Evolutionary conservation across 1,140 invertebrate species (phyloP).

Genomic region (Hestina assimilis): DNA sequence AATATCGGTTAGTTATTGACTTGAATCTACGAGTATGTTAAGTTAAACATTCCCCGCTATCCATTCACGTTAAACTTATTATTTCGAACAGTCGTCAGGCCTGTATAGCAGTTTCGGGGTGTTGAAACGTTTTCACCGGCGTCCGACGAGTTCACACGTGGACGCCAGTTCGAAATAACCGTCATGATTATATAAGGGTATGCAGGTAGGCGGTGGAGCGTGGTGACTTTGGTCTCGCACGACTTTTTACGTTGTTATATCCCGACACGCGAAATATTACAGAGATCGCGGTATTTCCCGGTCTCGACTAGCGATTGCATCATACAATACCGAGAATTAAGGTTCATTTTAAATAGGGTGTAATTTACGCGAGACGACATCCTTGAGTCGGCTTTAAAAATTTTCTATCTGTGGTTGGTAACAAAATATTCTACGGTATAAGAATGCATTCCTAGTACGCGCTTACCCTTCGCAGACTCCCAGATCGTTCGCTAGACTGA

Average conservation of each 20-base stretch:
- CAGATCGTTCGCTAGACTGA: constrained; percentile 35
- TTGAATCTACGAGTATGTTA: too few species aligned
- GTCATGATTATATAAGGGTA: constrained; percentile 23
- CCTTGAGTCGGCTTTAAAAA: too few species aligned
- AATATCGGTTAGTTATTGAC: too few species aligned
- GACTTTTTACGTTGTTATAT: constrained; percentile 27
- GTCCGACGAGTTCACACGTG: constrained; percentile 8
- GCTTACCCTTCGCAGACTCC: neutral
- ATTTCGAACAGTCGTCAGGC: constrained; percentile 30
- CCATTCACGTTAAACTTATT: constrained; percentile 7
- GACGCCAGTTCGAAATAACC: constrained; percentile 20
- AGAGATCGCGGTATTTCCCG: neutral
- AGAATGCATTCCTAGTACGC: too few species aligned
- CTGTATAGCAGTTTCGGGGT: constrained; percentile 35
- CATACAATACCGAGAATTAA: too few species aligned
- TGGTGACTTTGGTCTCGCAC: constrained; percentile 25
- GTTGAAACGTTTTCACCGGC: constrained; percentile 27
- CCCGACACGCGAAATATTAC: constrained; percentile 3
- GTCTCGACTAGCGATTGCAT: too few species aligned
- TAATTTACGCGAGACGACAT: too few species aligned
- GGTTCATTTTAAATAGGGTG: too few species aligned
- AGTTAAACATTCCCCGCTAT: neutral
- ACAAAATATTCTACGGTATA: too few species aligned
- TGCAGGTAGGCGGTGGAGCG: constrained; percentile 17
- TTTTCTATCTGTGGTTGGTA: too few species aligned